These are phyloP conservation scores for Speoplatyrhinus poulsoni DNA, from an alignment of 2,113 vertebrate genomes.

Conservation along the genomic window DNA sequence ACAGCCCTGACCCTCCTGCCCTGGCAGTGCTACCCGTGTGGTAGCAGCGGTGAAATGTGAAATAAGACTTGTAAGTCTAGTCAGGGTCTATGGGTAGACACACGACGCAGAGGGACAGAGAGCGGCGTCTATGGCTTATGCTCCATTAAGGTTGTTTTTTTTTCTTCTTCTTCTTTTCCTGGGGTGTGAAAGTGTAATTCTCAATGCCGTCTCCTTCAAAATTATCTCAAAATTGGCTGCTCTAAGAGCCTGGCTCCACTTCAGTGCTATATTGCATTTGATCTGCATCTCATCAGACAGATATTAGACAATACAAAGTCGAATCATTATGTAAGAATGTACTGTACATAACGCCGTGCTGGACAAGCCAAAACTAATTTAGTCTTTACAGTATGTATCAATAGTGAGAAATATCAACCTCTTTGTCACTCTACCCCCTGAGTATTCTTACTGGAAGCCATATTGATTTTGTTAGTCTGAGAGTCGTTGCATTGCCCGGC, in stretches of 20 bases:
- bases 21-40: conserved; percentile 79
- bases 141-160: conserved; percentile 58
- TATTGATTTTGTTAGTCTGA: conserved; percentile 82
- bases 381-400: conserved; percentile 64
- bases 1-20: conserved; percentile 73
- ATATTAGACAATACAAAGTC: conserved; percentile 39
- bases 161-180: conserved; percentile 39
- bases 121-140: conserved; percentile 66
- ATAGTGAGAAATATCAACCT: conserved; percentile 77
- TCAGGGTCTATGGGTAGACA: conserved; percentile 69
- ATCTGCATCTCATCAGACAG: conserved; percentile 48
- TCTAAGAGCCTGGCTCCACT: conserved; percentile 48
- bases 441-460: conserved; percentile 76
- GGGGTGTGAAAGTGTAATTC: conserved; percentile 71
- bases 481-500: conserved; percentile 77
- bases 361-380: conserved; percentile 54
- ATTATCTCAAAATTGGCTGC: conserved; percentile 62
- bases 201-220: conserved; percentile 66
- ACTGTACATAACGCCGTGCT: conserved; percentile 49
- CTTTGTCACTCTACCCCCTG: conserved; percentile 73
- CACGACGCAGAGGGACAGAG: conserved; percentile 66
- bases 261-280: conserved; percentile 55
- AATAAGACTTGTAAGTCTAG: conserved; percentile 76
- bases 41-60: conserved; percentile 80
- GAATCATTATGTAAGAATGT: conserved; percentile 40